Conservation (phyloP, 2,888 invertebrate species). For the Heliothis peltigera region DNA sequence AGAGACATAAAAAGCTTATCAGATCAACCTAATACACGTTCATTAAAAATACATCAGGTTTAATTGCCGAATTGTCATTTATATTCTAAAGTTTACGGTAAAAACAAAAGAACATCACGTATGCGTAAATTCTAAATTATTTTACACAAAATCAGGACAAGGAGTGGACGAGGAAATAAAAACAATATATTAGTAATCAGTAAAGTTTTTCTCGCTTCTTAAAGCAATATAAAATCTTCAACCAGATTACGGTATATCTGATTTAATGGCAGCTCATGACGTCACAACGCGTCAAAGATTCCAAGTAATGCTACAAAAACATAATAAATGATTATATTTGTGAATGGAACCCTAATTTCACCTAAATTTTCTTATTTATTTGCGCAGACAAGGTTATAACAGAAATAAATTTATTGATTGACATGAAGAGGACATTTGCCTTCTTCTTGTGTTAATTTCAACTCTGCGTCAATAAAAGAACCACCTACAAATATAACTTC, state of each 20-base stretch:
- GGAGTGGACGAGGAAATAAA: conserved; percentile 16
- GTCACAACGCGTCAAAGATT: conserved; percentile 23
- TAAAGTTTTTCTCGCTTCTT: conserved; percentile 23
- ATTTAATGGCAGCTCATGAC: conserved; percentile 23
- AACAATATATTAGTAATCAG: conserved; percentile 16
- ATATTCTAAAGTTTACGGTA: not conserved
- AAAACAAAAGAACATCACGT: not conserved
- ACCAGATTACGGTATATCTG: conserved; percentile 10
- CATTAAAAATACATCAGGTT: not conserved
- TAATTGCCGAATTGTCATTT: not conserved
- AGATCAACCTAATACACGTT: not conserved
- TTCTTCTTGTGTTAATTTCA: not conserved
- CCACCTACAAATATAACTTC: not conserved
- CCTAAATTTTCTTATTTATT: not conserved
- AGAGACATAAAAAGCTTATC: not conserved
- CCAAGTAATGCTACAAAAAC: conserved; percentile 5
- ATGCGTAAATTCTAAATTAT: conserved; percentile 1
- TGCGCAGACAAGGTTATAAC: not conserved
- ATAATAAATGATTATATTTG: conserved; percentile 17
- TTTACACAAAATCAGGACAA: not conserved
- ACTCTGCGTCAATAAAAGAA: not conserved
- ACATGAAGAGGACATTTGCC: not conserved
- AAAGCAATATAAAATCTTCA: conserved; percentile 16
- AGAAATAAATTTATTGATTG: not conserved
- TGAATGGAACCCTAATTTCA: conserved; percentile 3